Conservation (phyloP, 2,888 invertebrate genomes). For the Caenorhabditis sinica region DNA sequence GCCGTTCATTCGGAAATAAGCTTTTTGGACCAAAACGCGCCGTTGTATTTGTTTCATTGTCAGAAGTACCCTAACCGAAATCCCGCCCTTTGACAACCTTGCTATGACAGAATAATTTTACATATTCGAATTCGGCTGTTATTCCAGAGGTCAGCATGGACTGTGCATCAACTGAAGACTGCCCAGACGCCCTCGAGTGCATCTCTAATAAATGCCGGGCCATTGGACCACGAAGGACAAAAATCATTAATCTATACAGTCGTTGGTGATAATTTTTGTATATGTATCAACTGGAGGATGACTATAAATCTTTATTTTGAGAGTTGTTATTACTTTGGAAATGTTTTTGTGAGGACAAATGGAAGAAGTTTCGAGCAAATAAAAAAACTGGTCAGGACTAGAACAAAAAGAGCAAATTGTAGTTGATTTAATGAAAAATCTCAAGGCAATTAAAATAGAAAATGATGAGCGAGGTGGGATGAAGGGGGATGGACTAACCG, state of each 20-base stretch:
- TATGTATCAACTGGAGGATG: background rate
- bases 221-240: constrained; percentile 36
- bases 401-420: constrained; percentile 1
- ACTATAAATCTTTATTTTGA: background rate
- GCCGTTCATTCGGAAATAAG: too few species aligned
- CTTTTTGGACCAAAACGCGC: too few species aligned
- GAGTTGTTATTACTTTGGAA: background rate
- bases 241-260: constrained; percentile 59
- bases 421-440: background rate
- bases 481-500: constrained; percentile 27
- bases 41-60: too few species aligned
- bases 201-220: constrained; percentile 46
- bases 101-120: too few species aligned
- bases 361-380: background rate
- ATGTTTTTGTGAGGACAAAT: background rate
- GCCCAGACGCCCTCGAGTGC: constrained; percentile 51
- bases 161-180: constrained; percentile 48
- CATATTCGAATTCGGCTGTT: too few species aligned
- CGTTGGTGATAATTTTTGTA: constrained; percentile 42
- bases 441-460: background rate
- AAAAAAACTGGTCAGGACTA: too few species aligned
- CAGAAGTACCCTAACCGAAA: too few species aligned
- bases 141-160: constrained; percentile 40
- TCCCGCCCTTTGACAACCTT: too few species aligned
- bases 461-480: constrained; percentile 16